Evolutionary conservation across 1,140 invertebrate species (phyloP), one percentile per base, ranked within the genome.

Genomic region (Drosophila pectinifera): DNA sequence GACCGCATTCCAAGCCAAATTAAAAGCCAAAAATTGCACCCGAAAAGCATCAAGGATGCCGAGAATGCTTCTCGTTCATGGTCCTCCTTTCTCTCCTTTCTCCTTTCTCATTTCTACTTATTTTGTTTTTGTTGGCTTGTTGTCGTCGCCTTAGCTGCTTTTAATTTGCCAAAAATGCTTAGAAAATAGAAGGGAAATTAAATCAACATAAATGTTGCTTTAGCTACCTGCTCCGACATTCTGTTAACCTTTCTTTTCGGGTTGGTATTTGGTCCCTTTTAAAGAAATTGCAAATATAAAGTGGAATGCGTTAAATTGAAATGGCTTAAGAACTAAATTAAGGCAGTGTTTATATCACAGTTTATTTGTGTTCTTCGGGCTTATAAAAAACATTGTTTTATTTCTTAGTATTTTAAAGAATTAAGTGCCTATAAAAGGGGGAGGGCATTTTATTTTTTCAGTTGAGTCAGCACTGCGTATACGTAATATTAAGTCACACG

Each of bases 1-100:
- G 78, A 82, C 79, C 79, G 79, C 79, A 82, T 82, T 82, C 79
- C 79, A 55, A 61, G 45, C 57, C 68, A 82, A 82, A 82, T 82
- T 82, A 82, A 82, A 82, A 82, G 49, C 58, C 59, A 6, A 57
- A 72, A 72, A 72, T 70, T 72, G 65, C 68, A 70, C 20, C 43
- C 28, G 49, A 70, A 38, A 48, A 39, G 38, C 68, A 43, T 67
- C 45, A 59, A 63, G 39, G 41, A 59, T 64, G 54, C 43, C 53
- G 11, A 13, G 31, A 34, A 62, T 57, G 36, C 43, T 28, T 46
- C 39, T 31, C 31, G 10, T 26, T 2, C 28, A 8, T 2, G 26
- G 7, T 28, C 28, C n/a, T n/a, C n/a, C n/a, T n/a, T n/a, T 28
- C 28, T 24, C 5, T 11, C 41, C 18, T 7, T 16, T 45, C 8